A percentile compares a stretch with the other conserved stretches of the same genome.
Conservation (phyloP, 2,113 vertebrate genomes). For the Pyxicephalus adspersus region DNA sequence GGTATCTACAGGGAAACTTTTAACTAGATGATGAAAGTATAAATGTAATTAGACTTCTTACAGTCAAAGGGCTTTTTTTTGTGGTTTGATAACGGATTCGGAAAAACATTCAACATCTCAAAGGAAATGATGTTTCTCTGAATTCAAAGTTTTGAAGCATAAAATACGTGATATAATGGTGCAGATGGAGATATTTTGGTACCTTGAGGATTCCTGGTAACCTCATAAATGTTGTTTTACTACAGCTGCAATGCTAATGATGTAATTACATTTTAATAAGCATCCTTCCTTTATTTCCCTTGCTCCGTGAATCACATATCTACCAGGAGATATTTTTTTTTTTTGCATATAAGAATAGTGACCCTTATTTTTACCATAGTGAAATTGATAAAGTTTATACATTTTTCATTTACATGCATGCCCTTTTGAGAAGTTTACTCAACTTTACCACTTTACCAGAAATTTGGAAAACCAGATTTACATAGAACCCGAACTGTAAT, state of each 20-base stretch:
- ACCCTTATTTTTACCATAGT: neutral
- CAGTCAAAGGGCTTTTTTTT: conserved; percentile 8
- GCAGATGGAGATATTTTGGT: neutral
- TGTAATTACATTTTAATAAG: conserved; percentile 28
- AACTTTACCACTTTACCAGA: too few species aligned
- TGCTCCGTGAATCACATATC: neutral
- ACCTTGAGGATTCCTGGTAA: conserved; percentile 13
- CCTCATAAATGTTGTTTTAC: neutral
- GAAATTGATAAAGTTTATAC: too few species aligned
- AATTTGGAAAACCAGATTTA: too few species aligned
- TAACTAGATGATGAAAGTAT: conserved; percentile 25
- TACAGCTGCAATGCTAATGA: conserved; percentile 1
- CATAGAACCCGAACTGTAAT: too few species aligned
- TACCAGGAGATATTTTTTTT: neutral
- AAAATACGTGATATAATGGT: neutral
- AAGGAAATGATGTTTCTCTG: conserved; percentile 9
- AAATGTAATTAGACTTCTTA: conserved; percentile 1
- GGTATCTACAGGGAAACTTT: conserved; percentile 13
- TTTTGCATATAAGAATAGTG: neutral
- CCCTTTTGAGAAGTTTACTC: too few species aligned
- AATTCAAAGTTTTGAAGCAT: conserved; percentile 11
- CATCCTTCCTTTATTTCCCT: neutral
- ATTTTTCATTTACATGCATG: too few species aligned
- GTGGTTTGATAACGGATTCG: neutral
- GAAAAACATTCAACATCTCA: conserved; percentile 9